Percentiles rank a stretch among this genome's conserved stretches.
phyloP scores from a whole-genome alignment of 2,797 vertebrate genomes.

The Parambassis ranga region DNA sequence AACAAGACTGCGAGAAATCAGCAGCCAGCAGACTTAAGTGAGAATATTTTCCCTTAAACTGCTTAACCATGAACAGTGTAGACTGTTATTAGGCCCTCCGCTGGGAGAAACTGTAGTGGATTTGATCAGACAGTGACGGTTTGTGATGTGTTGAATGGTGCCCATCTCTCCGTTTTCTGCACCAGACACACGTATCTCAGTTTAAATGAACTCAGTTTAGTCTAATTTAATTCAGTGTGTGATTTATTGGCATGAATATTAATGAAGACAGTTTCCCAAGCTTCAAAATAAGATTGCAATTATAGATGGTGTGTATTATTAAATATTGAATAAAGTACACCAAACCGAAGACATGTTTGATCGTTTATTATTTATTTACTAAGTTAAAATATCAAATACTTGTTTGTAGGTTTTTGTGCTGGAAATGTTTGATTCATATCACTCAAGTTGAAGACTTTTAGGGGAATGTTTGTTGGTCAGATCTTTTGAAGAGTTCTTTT shows the following conservation, averaged over 20 bases:
- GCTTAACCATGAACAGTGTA: constrained; percentile 11
- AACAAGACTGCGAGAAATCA: constrained; percentile 43
- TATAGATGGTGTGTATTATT: not conserved
- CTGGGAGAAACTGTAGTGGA: constrained; percentile 14
- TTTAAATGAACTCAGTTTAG: constrained; percentile 14
- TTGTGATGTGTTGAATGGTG: constrained; percentile 9
- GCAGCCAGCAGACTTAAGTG: constrained; percentile 23
- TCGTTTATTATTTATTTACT: too few species aligned
- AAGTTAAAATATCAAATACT: not conserved
- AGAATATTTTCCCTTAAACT: constrained; percentile 8
- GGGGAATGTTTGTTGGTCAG: too few species aligned
- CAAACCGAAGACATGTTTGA: too few species aligned
- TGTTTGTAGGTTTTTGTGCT: not conserved
- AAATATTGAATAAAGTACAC: too few species aligned
- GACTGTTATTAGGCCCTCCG: constrained; percentile 37
- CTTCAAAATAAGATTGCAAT: constrained; percentile 3
- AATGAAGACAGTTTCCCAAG: constrained; percentile 3
- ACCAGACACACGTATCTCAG: not conserved
- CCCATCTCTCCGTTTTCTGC: constrained; percentile 3
- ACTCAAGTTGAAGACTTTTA: too few species aligned
- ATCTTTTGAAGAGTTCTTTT: too few species aligned
- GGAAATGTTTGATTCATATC: too few species aligned
- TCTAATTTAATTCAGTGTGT: constrained; percentile 5
- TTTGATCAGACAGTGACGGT: constrained; percentile 13
- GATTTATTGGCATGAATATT: constrained; percentile 6